Percentiles rank a stretch among this genome's conserved stretches.
Conservation (phyloP, 2,888 invertebrate genomes). For the Dolichopus griseipennis region DNA sequence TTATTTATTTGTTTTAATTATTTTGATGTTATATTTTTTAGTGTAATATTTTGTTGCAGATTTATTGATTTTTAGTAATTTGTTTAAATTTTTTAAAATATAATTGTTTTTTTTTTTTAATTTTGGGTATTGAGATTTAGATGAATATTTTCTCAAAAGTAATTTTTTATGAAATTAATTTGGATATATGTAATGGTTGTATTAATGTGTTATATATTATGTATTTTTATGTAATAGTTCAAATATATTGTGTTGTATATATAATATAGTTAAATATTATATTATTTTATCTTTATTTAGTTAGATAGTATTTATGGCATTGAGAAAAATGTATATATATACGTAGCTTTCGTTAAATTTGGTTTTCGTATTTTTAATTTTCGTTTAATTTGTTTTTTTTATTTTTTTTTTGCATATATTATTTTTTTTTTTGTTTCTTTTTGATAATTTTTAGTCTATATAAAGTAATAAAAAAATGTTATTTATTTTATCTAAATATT, state of each 20-base stretch:
- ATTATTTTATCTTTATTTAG: too few species aligned
- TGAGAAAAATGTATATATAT: not conserved
- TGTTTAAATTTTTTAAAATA: too few species aligned
- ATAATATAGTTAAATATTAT: not conserved
- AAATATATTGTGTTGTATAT: not conserved
- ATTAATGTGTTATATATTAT: not conserved
- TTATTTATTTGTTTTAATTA: not conserved
- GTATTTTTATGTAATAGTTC: not conserved
- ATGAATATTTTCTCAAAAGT: too few species aligned
- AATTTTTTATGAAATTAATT: too few species aligned
- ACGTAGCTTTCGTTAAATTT: not conserved
- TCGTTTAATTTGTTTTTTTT: not conserved
- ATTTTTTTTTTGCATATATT: too few species aligned
- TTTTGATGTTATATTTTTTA: too few species aligned
- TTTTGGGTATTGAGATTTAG: too few species aligned
- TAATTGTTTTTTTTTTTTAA: too few species aligned
- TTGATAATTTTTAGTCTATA: not conserved
- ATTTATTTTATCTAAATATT: slow-evolving; percentile 4
- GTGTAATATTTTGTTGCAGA: too few species aligned
- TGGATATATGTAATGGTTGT: not conserved
- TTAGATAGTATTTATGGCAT: not conserved
- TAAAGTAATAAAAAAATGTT: slow-evolving; percentile 6
- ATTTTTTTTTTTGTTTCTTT: not conserved
- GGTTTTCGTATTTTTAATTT: not conserved
- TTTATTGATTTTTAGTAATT: too few species aligned